phyloP scores from a whole-genome alignment of 92 coral and sea anemone species.

The Siderastrea radians region DNA sequence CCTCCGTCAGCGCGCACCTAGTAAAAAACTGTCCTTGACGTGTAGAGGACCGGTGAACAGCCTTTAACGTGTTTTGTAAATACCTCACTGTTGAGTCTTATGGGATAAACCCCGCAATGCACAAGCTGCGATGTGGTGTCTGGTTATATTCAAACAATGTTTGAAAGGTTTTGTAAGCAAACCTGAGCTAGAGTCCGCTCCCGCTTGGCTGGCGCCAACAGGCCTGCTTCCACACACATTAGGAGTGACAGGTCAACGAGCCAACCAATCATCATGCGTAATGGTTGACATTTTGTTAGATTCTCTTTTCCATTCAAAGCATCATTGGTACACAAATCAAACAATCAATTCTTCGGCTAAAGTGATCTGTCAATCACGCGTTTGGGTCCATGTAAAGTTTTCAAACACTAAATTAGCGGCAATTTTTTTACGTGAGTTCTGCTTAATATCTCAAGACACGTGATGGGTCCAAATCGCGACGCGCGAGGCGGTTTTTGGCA shows the following conservation, averaged over 20 bases:
- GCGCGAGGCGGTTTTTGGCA: background rate
- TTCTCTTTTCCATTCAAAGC: constrained; percentile 83
- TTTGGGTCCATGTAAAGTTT: constrained; percentile 75
- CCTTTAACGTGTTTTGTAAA: constrained; percentile 74
- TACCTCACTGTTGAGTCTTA: constrained; percentile 69
- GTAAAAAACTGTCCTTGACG: constrained; percentile 25
- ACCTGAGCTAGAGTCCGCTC: constrained; percentile 83
- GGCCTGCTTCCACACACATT: constrained; percentile 77
- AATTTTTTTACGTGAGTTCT: constrained; percentile 53
- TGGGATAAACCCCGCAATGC: constrained; percentile 81
- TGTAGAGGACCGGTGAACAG: constrained; percentile 45
- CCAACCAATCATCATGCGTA: constrained; percentile 77
- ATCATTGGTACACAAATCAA: constrained; percentile 93
- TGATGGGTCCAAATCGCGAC: constrained; percentile 15
- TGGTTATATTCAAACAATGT: constrained; percentile 91
- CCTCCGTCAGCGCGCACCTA: constrained; percentile 34
- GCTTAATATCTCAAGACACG: constrained; percentile 27
- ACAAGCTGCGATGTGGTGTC: constrained; percentile 82
- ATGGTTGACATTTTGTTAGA: constrained; percentile 78
- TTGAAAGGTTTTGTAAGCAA: constrained; percentile 94
- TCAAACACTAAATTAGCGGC: constrained; percentile 45
- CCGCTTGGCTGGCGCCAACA: constrained; percentile 94
- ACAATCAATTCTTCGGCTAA: constrained; percentile 87
- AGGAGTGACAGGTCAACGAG: constrained; percentile 87
- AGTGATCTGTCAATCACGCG: constrained; percentile 87